Conservation (phyloP, 2,797 vertebrate genomes). For the Parauchenoglanis ngamensis region DNA sequence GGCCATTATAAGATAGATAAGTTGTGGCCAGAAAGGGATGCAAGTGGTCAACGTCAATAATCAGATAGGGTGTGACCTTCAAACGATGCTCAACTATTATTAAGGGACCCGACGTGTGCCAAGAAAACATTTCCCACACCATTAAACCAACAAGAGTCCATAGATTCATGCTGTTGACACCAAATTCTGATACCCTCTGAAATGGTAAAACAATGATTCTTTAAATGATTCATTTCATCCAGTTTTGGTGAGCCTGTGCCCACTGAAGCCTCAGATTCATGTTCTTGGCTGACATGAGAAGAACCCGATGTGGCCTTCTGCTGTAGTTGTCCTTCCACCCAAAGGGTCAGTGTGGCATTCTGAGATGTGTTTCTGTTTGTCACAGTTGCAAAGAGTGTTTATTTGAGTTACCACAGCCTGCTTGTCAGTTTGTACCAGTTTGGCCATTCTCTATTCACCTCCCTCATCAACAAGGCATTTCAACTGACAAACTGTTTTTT, state of each 20-base stretch:
- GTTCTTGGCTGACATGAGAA: neutral
- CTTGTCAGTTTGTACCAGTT: neutral
- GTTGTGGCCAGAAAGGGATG: too few relatives aligned
- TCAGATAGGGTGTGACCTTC: too few relatives aligned
- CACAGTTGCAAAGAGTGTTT: neutral
- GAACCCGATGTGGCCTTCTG: neutral
- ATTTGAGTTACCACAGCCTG: neutral
- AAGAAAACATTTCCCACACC: neutral
- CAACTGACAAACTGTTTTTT: neutral
- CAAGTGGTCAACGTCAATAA: too few relatives aligned
- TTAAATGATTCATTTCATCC: neutral
- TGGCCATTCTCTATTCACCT: neutral
- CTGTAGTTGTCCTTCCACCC: neutral
- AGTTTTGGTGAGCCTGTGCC: neutral
- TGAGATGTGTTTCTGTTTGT: neutral
- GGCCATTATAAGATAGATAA: neutral
- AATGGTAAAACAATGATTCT: neutral
- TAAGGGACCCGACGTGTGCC: neutral
- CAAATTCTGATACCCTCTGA: neutral
- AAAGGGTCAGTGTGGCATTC: neutral
- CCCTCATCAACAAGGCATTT: neutral
- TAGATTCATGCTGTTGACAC: neutral
- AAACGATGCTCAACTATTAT: too few relatives aligned
- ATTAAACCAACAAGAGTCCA: neutral
- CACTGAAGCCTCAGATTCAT: neutral